Conservation (phyloP, 2,888 invertebrate genomes). For the Watsonalla cultraria region DNA sequence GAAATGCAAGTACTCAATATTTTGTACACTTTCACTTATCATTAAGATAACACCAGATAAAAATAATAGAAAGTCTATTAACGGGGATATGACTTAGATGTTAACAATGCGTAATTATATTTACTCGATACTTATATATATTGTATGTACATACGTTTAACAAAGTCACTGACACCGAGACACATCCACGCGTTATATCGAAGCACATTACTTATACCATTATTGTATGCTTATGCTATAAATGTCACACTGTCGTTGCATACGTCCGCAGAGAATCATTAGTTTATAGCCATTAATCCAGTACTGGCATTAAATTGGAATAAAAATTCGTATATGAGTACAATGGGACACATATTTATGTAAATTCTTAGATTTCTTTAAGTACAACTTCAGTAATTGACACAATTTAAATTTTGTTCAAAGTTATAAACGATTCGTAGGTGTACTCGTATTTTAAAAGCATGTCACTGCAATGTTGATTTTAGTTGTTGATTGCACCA, state of each 20-base stretch:
- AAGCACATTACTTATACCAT: not conserved
- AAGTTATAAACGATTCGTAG: not conserved
- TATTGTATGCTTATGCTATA: not conserved
- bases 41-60: slow-evolving; percentile 75
- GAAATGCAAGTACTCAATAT: slow-evolving; percentile 70
- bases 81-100: slow-evolving; percentile 74
- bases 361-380: not conserved
- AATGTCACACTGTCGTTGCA: not conserved
- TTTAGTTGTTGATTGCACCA: too few relatives aligned
- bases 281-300: not conserved
- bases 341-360: too few relatives aligned
- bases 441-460: not conserved
- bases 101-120: slow-evolving; percentile 55
- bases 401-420: not conserved
- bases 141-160: slow-evolving; percentile 38
- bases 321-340: not conserved
- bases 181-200: slow-evolving; percentile 16
- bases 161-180: slow-evolving; percentile 31
- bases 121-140: slow-evolving; percentile 33
- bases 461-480: not conserved
- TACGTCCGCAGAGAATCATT: not conserved
- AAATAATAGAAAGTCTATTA: slow-evolving; percentile 65
- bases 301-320: not conserved
- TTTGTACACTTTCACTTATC: slow-evolving; percentile 74
- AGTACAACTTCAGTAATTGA: not conserved